Conservation (phyloP, 2,797 vertebrate species). For the Telmatherina bonti region DNA sequence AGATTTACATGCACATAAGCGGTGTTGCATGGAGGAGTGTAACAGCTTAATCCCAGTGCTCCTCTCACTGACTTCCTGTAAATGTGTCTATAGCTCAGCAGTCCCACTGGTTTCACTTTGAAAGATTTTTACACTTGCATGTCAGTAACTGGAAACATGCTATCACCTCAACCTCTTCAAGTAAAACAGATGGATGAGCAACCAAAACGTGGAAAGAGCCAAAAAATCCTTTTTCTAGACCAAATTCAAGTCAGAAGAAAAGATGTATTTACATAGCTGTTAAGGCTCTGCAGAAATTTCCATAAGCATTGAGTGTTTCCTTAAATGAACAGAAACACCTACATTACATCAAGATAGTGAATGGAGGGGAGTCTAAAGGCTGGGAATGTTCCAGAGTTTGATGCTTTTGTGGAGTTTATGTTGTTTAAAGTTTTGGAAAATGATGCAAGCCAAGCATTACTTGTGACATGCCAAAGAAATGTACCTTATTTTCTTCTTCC, state of each 20-base stretch:
- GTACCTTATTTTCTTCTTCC: slow-evolving; percentile 53
- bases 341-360: slow-evolving; percentile 10
- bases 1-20: slow-evolving; percentile 55
- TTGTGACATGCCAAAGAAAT: slow-evolving; percentile 47
- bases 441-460: slow-evolving; percentile 46
- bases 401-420: background rate
- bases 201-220: slow-evolving; percentile 16
- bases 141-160: slow-evolving; percentile 50
- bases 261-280: slow-evolving; percentile 57
- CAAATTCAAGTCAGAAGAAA: slow-evolving; percentile 77
- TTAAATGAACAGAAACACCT: slow-evolving; percentile 25
- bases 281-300: slow-evolving; percentile 68
- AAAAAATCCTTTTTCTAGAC: slow-evolving; percentile 62
- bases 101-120: slow-evolving; percentile 50
- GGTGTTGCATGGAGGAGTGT: slow-evolving; percentile 32
- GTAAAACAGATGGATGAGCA: slow-evolving; percentile 37
- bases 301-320: slow-evolving; percentile 42
- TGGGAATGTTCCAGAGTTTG: slow-evolving; percentile 9
- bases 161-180: slow-evolving; percentile 38
- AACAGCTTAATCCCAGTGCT: slow-evolving; percentile 38
- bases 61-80: slow-evolving; percentile 54
- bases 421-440: slow-evolving; percentile 52
- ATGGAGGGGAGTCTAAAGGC: slow-evolving; percentile 14
- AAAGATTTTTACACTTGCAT: slow-evolving; percentile 50
- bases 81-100: slow-evolving; percentile 50